These are phyloP conservation scores for Adelosebastes latens DNA, from an alignment of 2,797 vertebrate genomes.

Conservation along the genomic window DNA sequence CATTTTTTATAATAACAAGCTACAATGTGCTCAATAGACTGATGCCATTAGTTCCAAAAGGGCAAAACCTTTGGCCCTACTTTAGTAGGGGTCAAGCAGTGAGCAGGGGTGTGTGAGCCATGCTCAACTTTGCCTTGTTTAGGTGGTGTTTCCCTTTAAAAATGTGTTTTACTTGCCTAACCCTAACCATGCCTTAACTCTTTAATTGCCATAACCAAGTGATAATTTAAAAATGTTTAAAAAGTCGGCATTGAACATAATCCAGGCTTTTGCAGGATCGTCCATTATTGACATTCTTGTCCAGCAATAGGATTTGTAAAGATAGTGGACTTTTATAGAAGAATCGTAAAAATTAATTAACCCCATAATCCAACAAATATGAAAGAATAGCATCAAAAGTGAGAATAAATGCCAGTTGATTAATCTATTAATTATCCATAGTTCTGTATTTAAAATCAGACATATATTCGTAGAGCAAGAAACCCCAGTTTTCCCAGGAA, in stretches of 20 bases:
- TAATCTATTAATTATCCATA: neutral
- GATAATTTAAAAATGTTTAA: accelerated
- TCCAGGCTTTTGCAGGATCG: neutral
- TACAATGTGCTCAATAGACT: too few species aligned
- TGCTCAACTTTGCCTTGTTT: neutral
- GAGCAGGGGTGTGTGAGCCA: too few species aligned
- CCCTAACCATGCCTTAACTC: neutral
- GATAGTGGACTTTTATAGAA: neutral
- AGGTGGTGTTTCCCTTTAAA: neutral
- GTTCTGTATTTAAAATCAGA: neutral
- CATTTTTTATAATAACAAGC: too few species aligned
- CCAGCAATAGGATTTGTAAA: neutral
- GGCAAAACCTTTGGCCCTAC: too few species aligned
- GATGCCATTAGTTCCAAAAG: too few species aligned
- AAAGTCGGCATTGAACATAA: neutral
- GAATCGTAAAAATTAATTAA: neutral
- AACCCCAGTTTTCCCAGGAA: neutral
- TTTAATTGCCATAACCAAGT: neutral
- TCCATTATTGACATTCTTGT: neutral
- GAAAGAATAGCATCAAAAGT: neutral
- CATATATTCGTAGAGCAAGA: neutral
- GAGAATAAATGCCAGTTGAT: neutral
- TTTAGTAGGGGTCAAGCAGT: too few species aligned
- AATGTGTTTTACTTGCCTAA: neutral
- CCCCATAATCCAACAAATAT: neutral